These are phyloP conservation scores for Erebia palarica DNA, from an alignment of 2,888 invertebrate species.

Conservation along the genomic window DNA sequence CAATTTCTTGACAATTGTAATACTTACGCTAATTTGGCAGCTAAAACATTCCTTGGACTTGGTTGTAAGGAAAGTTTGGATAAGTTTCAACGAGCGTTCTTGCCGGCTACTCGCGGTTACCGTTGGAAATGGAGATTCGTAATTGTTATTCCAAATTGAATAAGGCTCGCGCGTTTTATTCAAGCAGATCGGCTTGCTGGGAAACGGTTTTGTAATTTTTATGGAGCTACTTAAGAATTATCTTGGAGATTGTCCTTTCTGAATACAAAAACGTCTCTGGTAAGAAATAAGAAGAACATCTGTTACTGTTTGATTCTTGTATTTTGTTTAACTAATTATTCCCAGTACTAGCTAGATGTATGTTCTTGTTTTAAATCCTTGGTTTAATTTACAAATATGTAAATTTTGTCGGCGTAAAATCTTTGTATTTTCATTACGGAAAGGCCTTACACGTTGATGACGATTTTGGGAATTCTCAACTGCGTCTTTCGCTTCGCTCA, in stretches of 20 bases:
- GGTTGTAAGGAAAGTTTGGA: conserved; percentile 40
- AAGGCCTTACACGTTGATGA: neutral
- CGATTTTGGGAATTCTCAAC: neutral
- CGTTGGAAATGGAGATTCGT: conserved; percentile 48
- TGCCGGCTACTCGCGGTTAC: conserved; percentile 34
- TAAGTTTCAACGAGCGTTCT: conserved; percentile 35
- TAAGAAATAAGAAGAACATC: too few relatives aligned
- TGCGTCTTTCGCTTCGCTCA: neutral
- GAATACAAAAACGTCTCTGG: too few relatives aligned
- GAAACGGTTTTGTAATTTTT: conserved; percentile 33
- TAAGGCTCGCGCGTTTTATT: conserved; percentile 44
- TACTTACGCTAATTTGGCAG: conserved; percentile 44
- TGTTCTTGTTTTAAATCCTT: too few relatives aligned
- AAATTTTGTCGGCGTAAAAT: too few relatives aligned
- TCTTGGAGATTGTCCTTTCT: conserved; percentile 1
- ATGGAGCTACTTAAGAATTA: conserved; percentile 26
- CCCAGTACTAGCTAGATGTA: too few relatives aligned
- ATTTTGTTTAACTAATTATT: too few relatives aligned
- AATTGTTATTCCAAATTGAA: conserved; percentile 49
- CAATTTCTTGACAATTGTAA: conserved; percentile 38
- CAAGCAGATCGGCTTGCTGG: conserved; percentile 27
- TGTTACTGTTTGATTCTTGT: too few relatives aligned
- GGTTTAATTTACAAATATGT: too few relatives aligned
- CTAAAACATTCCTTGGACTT: conserved; percentile 40
- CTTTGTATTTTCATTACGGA: too few relatives aligned